Percentiles rank a stretch among this genome's conserved stretches.
These are phyloP conservation scores for Orthosia incerta DNA, from an alignment of 2,888 invertebrate species.

Conservation along the genomic window DNA sequence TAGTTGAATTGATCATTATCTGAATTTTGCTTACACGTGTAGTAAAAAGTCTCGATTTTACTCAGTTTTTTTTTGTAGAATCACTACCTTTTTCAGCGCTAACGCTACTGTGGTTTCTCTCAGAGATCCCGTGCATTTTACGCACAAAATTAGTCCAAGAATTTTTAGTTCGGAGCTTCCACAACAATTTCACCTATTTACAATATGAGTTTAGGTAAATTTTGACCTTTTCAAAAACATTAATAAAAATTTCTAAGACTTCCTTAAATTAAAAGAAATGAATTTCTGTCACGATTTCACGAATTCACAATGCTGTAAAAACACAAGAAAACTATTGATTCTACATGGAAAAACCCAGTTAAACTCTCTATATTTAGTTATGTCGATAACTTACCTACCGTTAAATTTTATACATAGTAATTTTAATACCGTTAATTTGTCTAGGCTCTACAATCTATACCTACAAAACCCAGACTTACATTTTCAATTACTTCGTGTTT, in stretches of 20 bases:
- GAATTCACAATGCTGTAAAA: not conserved
- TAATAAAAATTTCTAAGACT: not conserved
- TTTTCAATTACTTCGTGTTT: slow-evolving; percentile 5
- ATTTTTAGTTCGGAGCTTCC: too few species aligned
- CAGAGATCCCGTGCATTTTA: too few species aligned
- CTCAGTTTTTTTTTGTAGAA: not conserved
- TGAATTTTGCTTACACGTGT: not conserved
- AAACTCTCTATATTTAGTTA: not conserved
- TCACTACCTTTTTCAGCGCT: too few species aligned
- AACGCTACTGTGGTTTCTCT: too few species aligned
- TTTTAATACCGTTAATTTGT: slow-evolving; percentile 25
- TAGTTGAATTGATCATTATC: slow-evolving; percentile 10
- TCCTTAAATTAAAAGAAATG: too few species aligned
- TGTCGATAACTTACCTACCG: not conserved
- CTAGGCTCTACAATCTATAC: slow-evolving; percentile 2
- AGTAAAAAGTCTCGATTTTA: not conserved
- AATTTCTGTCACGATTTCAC: not conserved
- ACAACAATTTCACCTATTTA: too few species aligned
- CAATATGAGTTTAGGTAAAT: too few species aligned
- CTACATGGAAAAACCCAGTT: not conserved
- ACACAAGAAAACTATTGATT: slow-evolving; percentile 17
- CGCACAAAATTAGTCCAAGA: too few species aligned
- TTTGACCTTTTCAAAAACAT: not conserved
- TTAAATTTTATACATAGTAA: not conserved
- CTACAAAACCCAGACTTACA: slow-evolving; percentile 27